phyloP scores from a whole-genome alignment of 2,113 vertebrate genomes.

The Triplophysa siluroides region DNA sequence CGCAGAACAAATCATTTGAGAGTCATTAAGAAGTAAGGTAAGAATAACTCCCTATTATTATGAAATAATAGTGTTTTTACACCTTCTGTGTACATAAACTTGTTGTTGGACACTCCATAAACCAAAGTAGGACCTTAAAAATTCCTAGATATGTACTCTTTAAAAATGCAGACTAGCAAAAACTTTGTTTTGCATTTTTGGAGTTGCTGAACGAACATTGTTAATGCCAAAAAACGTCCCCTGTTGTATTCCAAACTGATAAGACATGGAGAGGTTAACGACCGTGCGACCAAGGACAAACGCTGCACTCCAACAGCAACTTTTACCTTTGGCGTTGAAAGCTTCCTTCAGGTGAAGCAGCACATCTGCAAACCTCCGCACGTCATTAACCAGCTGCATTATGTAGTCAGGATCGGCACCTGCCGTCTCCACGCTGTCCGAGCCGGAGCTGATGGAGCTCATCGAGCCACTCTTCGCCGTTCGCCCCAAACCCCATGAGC shows the following conservation, averaged over 20 bases:
- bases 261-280: slow-evolving; percentile 67
- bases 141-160: no score
- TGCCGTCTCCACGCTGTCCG: slow-evolving; percentile 74
- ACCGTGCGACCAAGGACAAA: slow-evolving; percentile 65
- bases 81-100: no score
- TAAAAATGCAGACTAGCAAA: not conserved
- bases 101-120: no score
- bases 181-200: slow-evolving; percentile 9
- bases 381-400: slow-evolving; percentile 91
- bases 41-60: no score
- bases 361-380: slow-evolving; percentile 91
- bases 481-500: slow-evolving; percentile 71
- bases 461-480: slow-evolving; percentile 74
- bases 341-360: slow-evolving; percentile 92
- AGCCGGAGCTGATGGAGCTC: slow-evolving; percentile 72
- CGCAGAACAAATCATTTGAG: no score
- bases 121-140: no score
- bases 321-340: slow-evolving; percentile 84
- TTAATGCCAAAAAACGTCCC: not conserved
- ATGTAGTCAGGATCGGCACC: slow-evolving; percentile 88
- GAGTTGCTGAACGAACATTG: not conserved
- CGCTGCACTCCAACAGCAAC: not conserved
- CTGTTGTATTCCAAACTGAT: not conserved
- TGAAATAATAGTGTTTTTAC: no score
- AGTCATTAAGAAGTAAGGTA: no score